Base-by-base conservation (phyloP, 2,113 vertebrate genomes). In the Thunnus maccoyii region DNA sequence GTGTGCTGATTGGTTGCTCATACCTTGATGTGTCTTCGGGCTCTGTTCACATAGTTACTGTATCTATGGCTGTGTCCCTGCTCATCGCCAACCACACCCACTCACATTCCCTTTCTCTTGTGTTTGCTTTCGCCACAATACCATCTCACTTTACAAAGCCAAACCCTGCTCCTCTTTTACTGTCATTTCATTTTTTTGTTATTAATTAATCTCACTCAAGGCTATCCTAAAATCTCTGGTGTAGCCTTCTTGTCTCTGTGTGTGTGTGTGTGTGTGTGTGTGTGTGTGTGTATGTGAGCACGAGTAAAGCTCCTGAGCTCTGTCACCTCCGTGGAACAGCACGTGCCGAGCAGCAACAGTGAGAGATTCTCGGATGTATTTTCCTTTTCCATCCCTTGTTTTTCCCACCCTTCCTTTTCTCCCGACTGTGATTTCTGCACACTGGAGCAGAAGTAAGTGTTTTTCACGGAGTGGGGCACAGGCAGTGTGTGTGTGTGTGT, bases 1-100 rank as follows among this genome's bases (percentile, higher is more conserved):
- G 84, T 7, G 22, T 73, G 60, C 89, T 85, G 85, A 91, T 92
- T 92, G 91, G 89, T 76, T 86, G 80, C 68, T 88, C 77, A 74
- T 85, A 81, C 81, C 76, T 86, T 87, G 73, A 79, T 83, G 85
- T 82, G 80, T 87, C 78, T 89, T 76, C 25, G 27, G 72, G 78
- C 87, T 90, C 83, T 84, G 91, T 87, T 93, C 87, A 88, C 91
- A 93, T 94, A 91, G 89, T 93, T 92, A 92, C 92, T 79, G 91
- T 92, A 92, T 86, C 89, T 93, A 93, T 87, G 92, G 89, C 91
- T 86, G 79, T 74, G 76, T 88, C 85, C 91, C 70, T 18, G 57
- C 77, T 90, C 78, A 82, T 93, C 84, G 74, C 86, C 86, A 86
- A 87, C 91, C 91, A 88, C 91, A 88, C 88, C 85, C 83, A 89